Percentiles rank a stretch among this genome's conserved stretches.
Conservation (phyloP, 2,113 vertebrate genomes). For the Galbula dea region DNA sequence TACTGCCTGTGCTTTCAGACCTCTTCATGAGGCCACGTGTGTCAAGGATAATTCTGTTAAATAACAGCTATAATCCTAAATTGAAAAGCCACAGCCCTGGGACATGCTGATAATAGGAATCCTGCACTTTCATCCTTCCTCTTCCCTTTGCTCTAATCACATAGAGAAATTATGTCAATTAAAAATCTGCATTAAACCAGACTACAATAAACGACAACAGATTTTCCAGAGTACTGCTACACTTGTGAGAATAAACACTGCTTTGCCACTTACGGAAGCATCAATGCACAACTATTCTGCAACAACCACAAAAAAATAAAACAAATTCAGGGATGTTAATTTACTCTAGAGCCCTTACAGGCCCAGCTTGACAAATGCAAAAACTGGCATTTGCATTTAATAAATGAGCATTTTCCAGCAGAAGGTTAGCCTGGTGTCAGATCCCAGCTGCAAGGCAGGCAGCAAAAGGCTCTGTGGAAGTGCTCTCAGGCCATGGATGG, state of each 20-base stretch:
- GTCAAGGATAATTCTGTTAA: conserved; percentile 51
- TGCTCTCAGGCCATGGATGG: neutral
- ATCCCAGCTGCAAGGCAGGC: neutral
- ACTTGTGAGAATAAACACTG: neutral
- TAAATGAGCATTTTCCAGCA: neutral
- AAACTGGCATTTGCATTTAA: neutral
- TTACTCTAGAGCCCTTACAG: neutral
- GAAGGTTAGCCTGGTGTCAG: neutral
- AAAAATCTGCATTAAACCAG: neutral
- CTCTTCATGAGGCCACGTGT: conserved; percentile 10
- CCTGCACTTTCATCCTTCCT: neutral
- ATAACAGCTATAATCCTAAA: conserved; percentile 33
- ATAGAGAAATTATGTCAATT: neutral
- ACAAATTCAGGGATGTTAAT: neutral
- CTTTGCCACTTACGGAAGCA: neutral
- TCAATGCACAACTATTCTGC: neutral
- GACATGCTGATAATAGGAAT: neutral
- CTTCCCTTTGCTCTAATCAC: neutral
- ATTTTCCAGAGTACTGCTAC: neutral
- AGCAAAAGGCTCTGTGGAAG: neutral
- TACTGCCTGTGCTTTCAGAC: conserved; percentile 2
- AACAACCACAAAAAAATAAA: too few species aligned
- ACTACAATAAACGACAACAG: neutral
- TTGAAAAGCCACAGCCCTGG: conserved; percentile 40
- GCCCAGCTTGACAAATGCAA: neutral